Evolutionary conservation across 2,888 invertebrate species (phyloP).

Genomic region (Tridacna gigas): DNA sequence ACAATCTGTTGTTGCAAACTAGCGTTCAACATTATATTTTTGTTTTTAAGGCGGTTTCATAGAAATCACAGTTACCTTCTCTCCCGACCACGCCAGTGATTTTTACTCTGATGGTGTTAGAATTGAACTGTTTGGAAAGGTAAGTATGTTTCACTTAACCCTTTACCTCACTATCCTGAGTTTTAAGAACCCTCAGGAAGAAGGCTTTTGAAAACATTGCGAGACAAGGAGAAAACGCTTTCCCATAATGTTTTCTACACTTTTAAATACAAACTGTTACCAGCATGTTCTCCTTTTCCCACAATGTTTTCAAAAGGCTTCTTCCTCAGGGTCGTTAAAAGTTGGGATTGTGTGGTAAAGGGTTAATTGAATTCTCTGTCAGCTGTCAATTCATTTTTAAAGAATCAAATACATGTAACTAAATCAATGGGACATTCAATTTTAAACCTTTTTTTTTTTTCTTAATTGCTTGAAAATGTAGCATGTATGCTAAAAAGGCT

Average conservation of each 20-base stretch:
- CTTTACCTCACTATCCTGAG: neutral
- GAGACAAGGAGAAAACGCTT: neutral
- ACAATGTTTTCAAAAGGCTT: neutral
- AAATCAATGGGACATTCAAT: too few relatives aligned
- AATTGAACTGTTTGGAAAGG: constrained; percentile 83
- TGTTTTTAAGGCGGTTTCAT: constrained; percentile 74
- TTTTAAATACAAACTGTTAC: too few relatives aligned
- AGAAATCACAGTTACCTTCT: constrained; percentile 83
- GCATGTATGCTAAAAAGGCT: too few relatives aligned
- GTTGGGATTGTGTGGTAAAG: neutral
- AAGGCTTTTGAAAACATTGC: neutral
- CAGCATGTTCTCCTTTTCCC: neutral
- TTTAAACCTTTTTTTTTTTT: too few relatives aligned
- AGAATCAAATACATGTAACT: too few relatives aligned
- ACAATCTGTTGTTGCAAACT: too few relatives aligned
- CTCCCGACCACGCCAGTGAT: constrained; percentile 84
- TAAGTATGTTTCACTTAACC: constrained; percentile 43
- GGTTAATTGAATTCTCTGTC: too few relatives aligned
- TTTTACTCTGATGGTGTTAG: constrained; percentile 82
- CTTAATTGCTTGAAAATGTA: too few relatives aligned
- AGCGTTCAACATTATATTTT: neutral
- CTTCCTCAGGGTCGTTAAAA: neutral
- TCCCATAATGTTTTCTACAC: neutral
- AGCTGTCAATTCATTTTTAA: too few relatives aligned
- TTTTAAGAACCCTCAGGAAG: neutral